Evolutionary conservation across 2,888 invertebrate species (phyloP).

Genomic region (Linnaemya vulpina): DNA sequence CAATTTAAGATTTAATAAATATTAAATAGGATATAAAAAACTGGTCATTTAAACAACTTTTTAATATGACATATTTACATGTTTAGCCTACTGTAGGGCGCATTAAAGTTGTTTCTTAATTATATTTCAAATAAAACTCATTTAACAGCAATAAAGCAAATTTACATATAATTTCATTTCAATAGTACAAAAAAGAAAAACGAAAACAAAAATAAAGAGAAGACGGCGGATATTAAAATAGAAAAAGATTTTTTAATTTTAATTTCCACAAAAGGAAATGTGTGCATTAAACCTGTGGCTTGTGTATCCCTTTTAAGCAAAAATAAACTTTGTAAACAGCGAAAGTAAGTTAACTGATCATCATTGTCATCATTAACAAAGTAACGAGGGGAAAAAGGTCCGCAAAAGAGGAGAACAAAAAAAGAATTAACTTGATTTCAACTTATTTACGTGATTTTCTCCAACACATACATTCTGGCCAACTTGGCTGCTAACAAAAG

Average conservation of each 20-base stretch:
- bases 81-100: conserved; percentile 38
- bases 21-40: background rate
- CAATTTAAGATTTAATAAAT: background rate
- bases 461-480: conserved; percentile 6
- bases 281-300: background rate
- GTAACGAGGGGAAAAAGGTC: conserved; percentile 25
- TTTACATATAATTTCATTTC: conserved; percentile 63
- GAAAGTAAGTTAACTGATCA: conserved; percentile 65
- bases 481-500: conserved; percentile 29
- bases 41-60: background rate
- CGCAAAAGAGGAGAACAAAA: background rate
- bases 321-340: conserved; percentile 8
- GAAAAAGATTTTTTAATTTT: background rate
- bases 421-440: conserved; percentile 61
- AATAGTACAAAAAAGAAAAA: conserved; percentile 3
- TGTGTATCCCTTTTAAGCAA: background rate
- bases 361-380: conserved; percentile 52
- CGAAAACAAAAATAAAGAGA: background rate
- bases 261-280: background rate
- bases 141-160: conserved; percentile 57
- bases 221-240: background rate
- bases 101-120: conserved; percentile 14
- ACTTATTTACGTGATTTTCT: conserved; percentile 66
- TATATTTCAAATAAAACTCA: conserved; percentile 53
- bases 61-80: background rate